phyloP scores from a whole-genome alignment of 2,888 invertebrate genomes.

The Nineta flava region DNA sequence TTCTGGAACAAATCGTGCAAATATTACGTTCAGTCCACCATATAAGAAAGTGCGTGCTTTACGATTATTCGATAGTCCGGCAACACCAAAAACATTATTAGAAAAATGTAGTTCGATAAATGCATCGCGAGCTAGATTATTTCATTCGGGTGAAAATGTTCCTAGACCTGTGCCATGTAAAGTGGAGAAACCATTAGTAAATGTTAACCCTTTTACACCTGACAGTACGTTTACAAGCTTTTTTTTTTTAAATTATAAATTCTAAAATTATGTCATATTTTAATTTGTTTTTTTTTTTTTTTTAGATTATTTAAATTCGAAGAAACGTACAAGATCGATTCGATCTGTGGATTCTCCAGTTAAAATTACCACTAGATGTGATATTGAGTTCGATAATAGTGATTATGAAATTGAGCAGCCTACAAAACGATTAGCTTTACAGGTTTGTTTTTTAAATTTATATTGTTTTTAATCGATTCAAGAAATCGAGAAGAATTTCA shows the following conservation, averaged over 20 bases:
- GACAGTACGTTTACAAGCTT: slow-evolving; percentile 34
- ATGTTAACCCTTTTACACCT: slow-evolving; percentile 77
- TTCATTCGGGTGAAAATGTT: slow-evolving; percentile 28
- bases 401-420: slow-evolving; percentile 51
- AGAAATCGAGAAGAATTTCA: too few relatives aligned
- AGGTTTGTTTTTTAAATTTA: slow-evolving; percentile 14
- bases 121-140: slow-evolving; percentile 34
- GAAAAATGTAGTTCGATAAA: slow-evolving; percentile 48
- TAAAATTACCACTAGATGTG: slow-evolving; percentile 18
- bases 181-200: slow-evolving; percentile 42
- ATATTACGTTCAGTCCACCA: slow-evolving; percentile 35
- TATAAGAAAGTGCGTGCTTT: slow-evolving; percentile 39
- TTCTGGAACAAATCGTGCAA: slow-evolving; percentile 16
- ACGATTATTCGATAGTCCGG: slow-evolving; percentile 69
- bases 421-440: slow-evolving; percentile 52
- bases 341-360: slow-evolving; percentile 28
- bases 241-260: neutral
- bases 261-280: too few relatives aligned
- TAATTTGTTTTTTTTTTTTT: slow-evolving; percentile 4
- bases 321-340: slow-evolving; percentile 51
- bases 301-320: slow-evolving; percentile 42
- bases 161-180: slow-evolving; percentile 26
- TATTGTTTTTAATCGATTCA: neutral
- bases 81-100: slow-evolving; percentile 69
- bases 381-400: slow-evolving; percentile 24